These are phyloP conservation scores for Calliphora vicina DNA, from an alignment of 1,140 invertebrate species.

Conservation along the genomic window DNA sequence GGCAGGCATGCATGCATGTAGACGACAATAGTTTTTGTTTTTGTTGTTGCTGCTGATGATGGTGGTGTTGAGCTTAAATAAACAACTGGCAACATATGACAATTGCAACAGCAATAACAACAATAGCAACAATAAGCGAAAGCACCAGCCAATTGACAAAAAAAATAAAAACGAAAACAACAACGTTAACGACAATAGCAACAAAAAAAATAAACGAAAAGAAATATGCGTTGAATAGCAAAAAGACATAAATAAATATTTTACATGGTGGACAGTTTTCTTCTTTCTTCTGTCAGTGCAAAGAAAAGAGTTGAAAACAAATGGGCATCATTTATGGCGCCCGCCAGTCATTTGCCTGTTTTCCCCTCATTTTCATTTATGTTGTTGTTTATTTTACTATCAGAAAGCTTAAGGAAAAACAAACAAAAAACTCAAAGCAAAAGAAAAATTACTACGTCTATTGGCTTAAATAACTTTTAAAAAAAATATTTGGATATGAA, in stretches of 20 bases:
- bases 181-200: not conserved
- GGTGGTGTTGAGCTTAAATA: not conserved
- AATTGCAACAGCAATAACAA: not conserved
- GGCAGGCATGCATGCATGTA: not conserved
- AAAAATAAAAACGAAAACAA: not conserved
- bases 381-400: not conserved
- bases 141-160: slow-evolving; percentile 11
- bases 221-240: not conserved
- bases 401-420: not conserved
- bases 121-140: not conserved
- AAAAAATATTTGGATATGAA: too few species aligned
- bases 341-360: not conserved
- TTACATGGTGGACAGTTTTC: slow-evolving; percentile 13
- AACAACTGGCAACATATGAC: slow-evolving; percentile 10
- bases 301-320: not conserved
- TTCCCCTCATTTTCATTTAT: not conserved
- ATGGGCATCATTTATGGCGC: not conserved
- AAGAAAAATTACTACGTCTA: too few species aligned
- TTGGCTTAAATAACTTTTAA: too few species aligned
- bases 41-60: not conserved
- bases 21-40: not conserved
- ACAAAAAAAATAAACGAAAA: not conserved
- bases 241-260: not conserved
- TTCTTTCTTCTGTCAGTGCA: not conserved
- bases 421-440: too few species aligned